Evolutionary conservation across 2,113 vertebrate species (phyloP).

Genomic region (Cygnus buccinator): DNA sequence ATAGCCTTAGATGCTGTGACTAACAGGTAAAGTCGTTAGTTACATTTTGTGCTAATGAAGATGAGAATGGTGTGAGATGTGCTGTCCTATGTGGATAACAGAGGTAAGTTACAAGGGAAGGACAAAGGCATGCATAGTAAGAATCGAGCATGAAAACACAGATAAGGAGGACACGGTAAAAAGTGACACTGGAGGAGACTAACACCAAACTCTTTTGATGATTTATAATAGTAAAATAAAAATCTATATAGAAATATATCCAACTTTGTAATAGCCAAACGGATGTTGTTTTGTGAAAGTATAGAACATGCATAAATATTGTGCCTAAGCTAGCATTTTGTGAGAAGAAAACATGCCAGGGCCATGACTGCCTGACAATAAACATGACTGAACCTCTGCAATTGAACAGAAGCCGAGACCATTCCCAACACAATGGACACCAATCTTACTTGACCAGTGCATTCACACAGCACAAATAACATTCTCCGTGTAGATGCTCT

Average conservation of each 20-base stretch:
- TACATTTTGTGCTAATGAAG: neutral
- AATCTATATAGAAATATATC: neutral
- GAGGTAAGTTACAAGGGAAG: neutral
- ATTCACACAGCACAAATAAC: neutral
- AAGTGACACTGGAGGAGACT: neutral
- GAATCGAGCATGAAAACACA: neutral
- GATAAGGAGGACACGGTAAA: neutral
- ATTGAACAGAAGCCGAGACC: fast-evolving
- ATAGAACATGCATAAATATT: fast-evolving
- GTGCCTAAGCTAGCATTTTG: no score
- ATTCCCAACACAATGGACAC: neutral
- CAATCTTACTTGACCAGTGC: neutral
- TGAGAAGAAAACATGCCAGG: neutral
- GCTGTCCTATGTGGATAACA: neutral
- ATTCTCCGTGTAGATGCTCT: neutral
- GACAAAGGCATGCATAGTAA: neutral
- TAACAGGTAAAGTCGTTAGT: neutral
- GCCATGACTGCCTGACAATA: neutral
- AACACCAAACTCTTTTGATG: neutral
- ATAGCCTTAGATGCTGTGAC: neutral
- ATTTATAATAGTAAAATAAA: neutral
- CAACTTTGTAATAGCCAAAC: neutral
- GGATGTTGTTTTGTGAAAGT: neutral
- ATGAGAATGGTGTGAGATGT: neutral
- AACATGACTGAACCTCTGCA: neutral